Evolutionary conservation across 2,797 vertebrate genomes (phyloP), one percentile per base, ranked within the genome.

Genomic region (Pteronotus mesoamericanus): DNA sequence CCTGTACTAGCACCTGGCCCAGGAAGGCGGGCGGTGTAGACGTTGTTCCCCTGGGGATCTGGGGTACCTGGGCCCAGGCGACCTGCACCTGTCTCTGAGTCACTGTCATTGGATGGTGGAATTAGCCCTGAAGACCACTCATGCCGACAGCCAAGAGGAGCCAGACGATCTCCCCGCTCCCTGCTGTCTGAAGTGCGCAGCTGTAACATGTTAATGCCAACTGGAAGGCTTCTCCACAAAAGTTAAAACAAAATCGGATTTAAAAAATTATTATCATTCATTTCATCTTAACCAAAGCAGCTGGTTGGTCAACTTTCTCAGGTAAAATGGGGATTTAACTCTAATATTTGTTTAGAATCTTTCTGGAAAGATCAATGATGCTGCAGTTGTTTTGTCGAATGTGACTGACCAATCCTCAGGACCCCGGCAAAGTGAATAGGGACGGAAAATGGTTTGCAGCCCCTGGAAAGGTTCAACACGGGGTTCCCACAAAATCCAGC

Each of bases 291-390:
- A 80, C 29, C 34, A 59, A 92, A 74, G 34, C 14, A 46, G 61
- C 61, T 8, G 6, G 32, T 26, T 53, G 66, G 69, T 34, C 46
- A 44, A 16, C 26, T 74, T 77, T 51, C 64, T 34, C 18, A 42
- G 77, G 39, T 82, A 46, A 53, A 85, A 72, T n/a, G 15, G 51
- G 39, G n/a, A 51, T 88, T 64, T 80, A 57, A 51, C 29, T 29
- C 12, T n/a, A 14, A 9, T 7, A 15, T 34, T 68, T 51, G 21
- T 85, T 88, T 74, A 51, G 57, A 46, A 24, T 61, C 26, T 91
- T 72, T 48, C 68, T 89, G 77, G 86, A 86, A 78, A 85, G 90
- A 59, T 91, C 51, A 61, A 53, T 18, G 46, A 86, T 51, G 71
- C 26, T 59, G 29, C 29, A 77, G 55, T n/a, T 82, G 34, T 69